These are phyloP conservation scores for Meles meles DNA, from an alignment of 2,113 vertebrate genomes.

Conservation along the genomic window DNA sequence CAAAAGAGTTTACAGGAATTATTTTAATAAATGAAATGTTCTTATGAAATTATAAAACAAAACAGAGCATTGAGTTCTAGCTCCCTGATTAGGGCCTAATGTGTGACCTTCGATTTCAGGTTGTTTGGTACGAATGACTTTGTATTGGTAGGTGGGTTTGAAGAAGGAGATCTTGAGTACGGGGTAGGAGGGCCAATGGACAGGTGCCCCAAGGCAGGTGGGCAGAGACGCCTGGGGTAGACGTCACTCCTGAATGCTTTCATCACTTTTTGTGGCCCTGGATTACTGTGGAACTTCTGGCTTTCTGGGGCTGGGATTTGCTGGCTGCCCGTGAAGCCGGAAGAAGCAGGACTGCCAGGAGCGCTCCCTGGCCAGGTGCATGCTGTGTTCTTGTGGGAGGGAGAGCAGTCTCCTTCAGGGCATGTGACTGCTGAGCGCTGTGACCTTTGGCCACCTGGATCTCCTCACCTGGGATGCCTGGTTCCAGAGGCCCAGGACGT, in stretches of 20 bases:
- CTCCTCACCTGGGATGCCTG: not conserved
- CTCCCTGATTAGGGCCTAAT: not conserved
- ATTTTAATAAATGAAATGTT: conserved; percentile 68
- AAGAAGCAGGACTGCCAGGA: not conserved
- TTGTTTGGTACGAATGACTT: not conserved
- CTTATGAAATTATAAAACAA: conserved; percentile 12
- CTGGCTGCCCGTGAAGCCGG: not conserved
- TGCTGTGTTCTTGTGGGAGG: no score
- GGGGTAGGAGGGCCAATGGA: not conserved
- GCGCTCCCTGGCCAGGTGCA: no score
- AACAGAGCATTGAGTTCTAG: not conserved
- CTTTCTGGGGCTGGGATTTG: not conserved
- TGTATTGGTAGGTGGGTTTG: not conserved
- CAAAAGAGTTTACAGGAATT: conserved; percentile 62
- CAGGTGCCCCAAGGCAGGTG: not conserved
- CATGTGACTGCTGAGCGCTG: not conserved
- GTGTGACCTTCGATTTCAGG: not conserved
- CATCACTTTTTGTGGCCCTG: not conserved
- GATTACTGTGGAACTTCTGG: not conserved
- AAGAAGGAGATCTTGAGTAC: not conserved
- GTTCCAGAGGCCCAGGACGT: not conserved
- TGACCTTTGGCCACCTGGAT: not conserved
- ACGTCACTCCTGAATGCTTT: not conserved
- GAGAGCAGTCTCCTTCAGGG: not conserved
- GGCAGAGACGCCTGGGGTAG: accelerated